Base-by-base conservation (phyloP, 2,113 vertebrate genomes). In the Dipodomys merriami region DNA sequence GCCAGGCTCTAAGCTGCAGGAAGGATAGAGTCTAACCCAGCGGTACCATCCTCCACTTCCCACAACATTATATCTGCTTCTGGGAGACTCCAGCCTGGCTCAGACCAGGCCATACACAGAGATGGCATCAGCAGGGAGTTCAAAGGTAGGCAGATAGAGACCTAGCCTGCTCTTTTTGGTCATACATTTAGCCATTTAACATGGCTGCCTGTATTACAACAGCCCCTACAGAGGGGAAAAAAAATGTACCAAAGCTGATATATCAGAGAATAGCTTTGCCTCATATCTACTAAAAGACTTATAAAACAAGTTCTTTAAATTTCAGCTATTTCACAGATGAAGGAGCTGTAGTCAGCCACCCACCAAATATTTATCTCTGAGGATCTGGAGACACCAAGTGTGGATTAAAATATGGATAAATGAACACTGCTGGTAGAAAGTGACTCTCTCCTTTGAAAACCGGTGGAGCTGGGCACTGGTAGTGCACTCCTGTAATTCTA, bases 1-100 rank as follows among this genome's bases (percentile, higher is more conserved):
- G 98, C 99, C 98, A 84, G 98, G 97, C 96, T 98, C 96, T 97
- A 97, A 98, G 98, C 99, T 99, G 98, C 39, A 87, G 95, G 71
- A 62, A 84, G 81, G 72, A 85, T 13, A 23, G 33, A 35, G 13
- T 88, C 88, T 53, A 72, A 30, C 57, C 96, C 69, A 95, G 79
- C 44, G 16, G 5, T 3, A 71, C 67, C 1, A 33, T 64, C 81
- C 72, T 29, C 33, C 39, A 19, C 2, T 25, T 9, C 12, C 13
- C 53, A 33, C 46, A 78, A 6, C 33, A 25, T 1, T 11, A 0
- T 76, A 1, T 35, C 11, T 9, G 57, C 81, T 88, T 39, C 87
- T 68, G 68, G 35, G 71, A 94, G 18, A 83, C 16, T 53, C 88
- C 25, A 88, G 9, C 11, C 6, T 29, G 57, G 62, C 35, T 87